Base-by-base conservation (phyloP, 2,113 vertebrate species). In the Podilymbus podiceps region DNA sequence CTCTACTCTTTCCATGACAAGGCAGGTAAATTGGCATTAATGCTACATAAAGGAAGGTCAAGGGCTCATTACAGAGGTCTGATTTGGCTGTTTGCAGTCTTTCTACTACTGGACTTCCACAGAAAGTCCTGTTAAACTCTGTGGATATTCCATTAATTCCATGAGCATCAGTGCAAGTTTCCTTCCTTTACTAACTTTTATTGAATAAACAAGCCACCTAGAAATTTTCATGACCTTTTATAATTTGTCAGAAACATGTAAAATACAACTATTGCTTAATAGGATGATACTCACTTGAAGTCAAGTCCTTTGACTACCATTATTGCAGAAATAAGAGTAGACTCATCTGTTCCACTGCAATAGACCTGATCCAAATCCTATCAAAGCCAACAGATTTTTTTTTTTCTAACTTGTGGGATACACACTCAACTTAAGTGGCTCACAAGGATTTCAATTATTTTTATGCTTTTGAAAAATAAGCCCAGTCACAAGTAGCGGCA, bases 1-100 rank as follows among this genome's bases (percentile, higher is more conserved):
- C 50, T 77, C 59, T 71, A 19, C 35, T 80, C n/a, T 79, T 85
- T 28, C n/a, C 8, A 4, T 88, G 89, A 74, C 67, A 90, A 79
- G 47, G 82, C 28, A 94, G 63, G 71, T 91, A 85, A 83, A 93
- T 85, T 94, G 73, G 82, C 89, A 86, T 85, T 86, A 80, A 83
- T 88, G 68, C 42, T 71, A 68, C 22, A 20, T 81, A 30, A 30
- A 83, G 27, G 85, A 49, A 90, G 88, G 47, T 93, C 67, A 80
- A 63, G 72, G 63, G 38, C 67, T 88, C 40, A 53, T 75, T 82
- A 62, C 8, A 60, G 53, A 50, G 47, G 18, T n/a, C 67, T 73
- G 27, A 80, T 93, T 91, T 96, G n/a, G 50, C 59, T 93, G 85
- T 85, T 71, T 42, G 52, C 0, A 2, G 10, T 72, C 22, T 82